Conservation (phyloP, 2,797 vertebrate genomes). For the Microtus agrestis region DNA sequence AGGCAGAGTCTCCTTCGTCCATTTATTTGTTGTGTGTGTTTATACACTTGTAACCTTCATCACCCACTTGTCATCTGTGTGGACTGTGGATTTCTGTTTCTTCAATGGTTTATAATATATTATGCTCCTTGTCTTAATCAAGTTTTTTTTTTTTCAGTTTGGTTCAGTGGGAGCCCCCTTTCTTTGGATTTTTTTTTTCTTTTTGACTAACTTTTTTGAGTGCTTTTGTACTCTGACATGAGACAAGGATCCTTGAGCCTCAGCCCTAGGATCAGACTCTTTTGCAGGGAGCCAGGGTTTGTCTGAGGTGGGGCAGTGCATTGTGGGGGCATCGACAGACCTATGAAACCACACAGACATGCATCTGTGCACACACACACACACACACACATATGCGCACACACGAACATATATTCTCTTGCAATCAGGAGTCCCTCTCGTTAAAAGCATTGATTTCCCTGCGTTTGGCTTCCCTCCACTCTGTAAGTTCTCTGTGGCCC, state of each 20-base stretch:
- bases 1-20: background rate
- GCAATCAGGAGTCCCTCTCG: background rate
- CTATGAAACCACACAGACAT: background rate
- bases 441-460: background rate
- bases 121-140: background rate
- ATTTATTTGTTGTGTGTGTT: background rate
- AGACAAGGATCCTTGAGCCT: background rate
- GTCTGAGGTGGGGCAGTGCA: background rate
- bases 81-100: background rate
- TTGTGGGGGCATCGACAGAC: background rate
- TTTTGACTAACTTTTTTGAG: background rate
- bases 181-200: background rate
- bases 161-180: background rate
- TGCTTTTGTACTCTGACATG: background rate
- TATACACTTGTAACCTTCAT: background rate
- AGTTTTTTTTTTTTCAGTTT: background rate
- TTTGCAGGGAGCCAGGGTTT: background rate
- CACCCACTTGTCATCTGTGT: background rate
- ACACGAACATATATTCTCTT: background rate
- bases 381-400: background rate
- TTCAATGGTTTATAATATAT: background rate
- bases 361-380: no score
- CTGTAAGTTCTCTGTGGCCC: background rate
- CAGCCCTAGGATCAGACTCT: background rate
- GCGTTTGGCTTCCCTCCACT: background rate